Conservation (phyloP, 53 echinoderm and acorn worm genomes). For the Zoroaster sp. region DNA sequence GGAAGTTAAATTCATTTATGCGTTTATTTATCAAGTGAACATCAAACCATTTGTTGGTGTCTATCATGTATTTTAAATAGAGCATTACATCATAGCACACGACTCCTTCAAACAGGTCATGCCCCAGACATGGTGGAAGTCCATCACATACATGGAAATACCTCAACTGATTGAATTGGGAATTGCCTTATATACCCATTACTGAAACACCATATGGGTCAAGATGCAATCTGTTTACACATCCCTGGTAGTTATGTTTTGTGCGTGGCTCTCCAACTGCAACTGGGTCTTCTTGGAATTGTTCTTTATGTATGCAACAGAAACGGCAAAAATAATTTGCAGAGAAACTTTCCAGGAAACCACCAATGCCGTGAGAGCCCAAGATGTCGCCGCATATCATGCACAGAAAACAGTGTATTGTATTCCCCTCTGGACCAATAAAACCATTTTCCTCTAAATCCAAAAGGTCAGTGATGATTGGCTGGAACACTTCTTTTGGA, state of each 20-base stretch:
- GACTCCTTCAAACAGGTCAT: constrained; percentile 58
- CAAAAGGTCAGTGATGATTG: constrained; percentile 13
- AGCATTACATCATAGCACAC: constrained; percentile 42
- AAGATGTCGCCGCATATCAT: constrained; percentile 47
- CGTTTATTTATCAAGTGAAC: constrained; percentile 23
- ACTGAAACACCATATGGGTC: background rate
- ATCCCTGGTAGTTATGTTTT: background rate
- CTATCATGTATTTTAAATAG: constrained; percentile 42
- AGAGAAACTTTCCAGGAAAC: constrained; percentile 38
- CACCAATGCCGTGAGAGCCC: constrained; percentile 41
- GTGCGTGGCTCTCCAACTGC: background rate
- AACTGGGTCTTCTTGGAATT: background rate
- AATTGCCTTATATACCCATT: constrained; percentile 1
- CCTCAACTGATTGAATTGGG: constrained; percentile 15
- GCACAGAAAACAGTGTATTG: background rate
- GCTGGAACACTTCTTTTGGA: constrained; percentile 21
- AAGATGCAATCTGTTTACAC: background rate
- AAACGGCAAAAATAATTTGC: constrained; percentile 32
- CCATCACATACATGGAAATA: constrained; percentile 46
- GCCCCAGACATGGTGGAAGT: constrained; percentile 54
- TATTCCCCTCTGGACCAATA: background rate
- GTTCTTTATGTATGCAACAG: background rate
- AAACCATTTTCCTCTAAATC: constrained; percentile 37
- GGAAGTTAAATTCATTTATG: constrained; percentile 17
- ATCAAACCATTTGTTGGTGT: constrained; percentile 40